Evolutionary conservation across 2,888 invertebrate species (phyloP).

Genomic region (Parelbella ahira): DNA sequence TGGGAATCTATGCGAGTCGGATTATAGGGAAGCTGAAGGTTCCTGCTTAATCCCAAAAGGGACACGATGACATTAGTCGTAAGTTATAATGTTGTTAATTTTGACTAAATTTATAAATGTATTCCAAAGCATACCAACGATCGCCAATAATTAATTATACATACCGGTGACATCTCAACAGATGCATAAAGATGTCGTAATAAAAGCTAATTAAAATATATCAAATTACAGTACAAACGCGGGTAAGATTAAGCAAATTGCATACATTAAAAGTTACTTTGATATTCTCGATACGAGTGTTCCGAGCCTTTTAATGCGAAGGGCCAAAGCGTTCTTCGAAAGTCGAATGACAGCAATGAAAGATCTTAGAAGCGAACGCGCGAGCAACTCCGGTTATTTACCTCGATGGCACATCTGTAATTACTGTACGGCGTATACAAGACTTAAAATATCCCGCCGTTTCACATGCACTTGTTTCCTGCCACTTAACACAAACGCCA

Average conservation of each 20-base stretch:
- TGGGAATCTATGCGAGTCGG: too few species aligned
- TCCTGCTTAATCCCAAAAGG: too few species aligned
- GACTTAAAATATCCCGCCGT: slow-evolving; percentile 64
- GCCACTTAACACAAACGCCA: slow-evolving; percentile 45
- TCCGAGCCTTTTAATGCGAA: slow-evolving; percentile 10
- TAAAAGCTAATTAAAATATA: too few species aligned
- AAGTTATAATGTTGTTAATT: too few species aligned
- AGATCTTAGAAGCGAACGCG: slow-evolving; percentile 42
- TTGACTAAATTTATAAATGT: too few species aligned
- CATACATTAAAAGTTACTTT: slow-evolving; percentile 5
- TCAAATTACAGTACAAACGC: too few species aligned
- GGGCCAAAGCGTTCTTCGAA: slow-evolving; percentile 35
- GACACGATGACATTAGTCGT: too few species aligned
- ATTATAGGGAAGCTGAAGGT: too few species aligned
- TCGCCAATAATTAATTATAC: too few species aligned
- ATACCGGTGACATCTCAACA: too few species aligned
- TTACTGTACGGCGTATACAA: slow-evolving; percentile 64
- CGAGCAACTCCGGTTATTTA: slow-evolving; percentile 54
- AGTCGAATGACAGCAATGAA: slow-evolving; percentile 62
- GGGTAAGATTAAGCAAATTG: slow-evolving; percentile 16
- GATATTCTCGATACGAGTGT: slow-evolving; percentile 7
- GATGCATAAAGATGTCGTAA: too few species aligned
- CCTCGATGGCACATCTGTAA: slow-evolving; percentile 71
- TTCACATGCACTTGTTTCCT: slow-evolving; percentile 52
- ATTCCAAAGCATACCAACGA: too few species aligned